Base-by-base conservation (phyloP, 1,140 invertebrate genomes). In the Rhagoletis zephyria region DNA sequence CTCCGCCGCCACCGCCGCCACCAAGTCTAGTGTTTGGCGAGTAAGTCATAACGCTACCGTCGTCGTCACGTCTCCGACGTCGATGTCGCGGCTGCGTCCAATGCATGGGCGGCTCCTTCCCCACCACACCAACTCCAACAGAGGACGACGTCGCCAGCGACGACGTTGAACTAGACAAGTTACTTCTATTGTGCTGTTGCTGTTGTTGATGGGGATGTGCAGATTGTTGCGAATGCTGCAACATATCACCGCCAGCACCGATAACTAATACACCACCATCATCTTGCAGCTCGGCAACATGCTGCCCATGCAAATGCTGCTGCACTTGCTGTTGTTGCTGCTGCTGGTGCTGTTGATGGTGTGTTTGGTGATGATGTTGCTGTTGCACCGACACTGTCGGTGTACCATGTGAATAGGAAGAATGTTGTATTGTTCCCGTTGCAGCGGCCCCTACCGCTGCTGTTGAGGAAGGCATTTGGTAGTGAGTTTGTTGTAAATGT, bases 381-480 rank as follows among this genome's bases (percentile, higher is more conserved):
- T 90, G 89, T 7, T 90, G 88, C 60, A 88, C 60, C 56, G 90
- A 88, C 77, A 89, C 87, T 9, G 89, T 88, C 3, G 89, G 87
- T 9, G 88, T 89, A 48, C 88, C 65, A 19, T 89, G 87, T 19
- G 88, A 88, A 89, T 91, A 92, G 85, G 91, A 90, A 87, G 90
- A 87, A 63, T 93, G 91, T 56, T 91, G 90, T 16, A 92, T 90
- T 85, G 74, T 30, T 56, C 59, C 61, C 30, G 61, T 65, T 87
- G 74, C 89, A 87, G 16, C 87, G 70, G 48, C 74, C 14, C 16
- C 74, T 81, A 81, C 74, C 2, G 74, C 48, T 56, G 89, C 89
- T 86, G 89, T 91, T 12, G 91, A 90, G 90, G 91, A 92, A 91
- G 91, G 88, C 89, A 93, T 90, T 91, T 90, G 88, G 89, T 91